These are phyloP conservation scores for Toxotes chatareus DNA, from an alignment of 2,113 vertebrate species.

Conservation along the genomic window DNA sequence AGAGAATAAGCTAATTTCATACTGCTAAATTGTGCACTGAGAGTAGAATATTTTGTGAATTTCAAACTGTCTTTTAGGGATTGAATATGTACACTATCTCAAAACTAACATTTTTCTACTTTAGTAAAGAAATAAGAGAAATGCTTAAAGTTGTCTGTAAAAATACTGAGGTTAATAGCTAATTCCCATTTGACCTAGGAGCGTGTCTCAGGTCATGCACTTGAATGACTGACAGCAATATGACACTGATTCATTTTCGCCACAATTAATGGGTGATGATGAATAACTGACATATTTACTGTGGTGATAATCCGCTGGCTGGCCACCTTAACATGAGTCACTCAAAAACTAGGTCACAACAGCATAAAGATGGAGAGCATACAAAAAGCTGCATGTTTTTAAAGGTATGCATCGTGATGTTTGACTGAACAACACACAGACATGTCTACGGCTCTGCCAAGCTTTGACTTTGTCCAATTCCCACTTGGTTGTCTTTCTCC, in stretches of 20 bases:
- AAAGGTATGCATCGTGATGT: neutral
- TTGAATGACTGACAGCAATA: slow-evolving; percentile 17
- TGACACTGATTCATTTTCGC: slow-evolving; percentile 28
- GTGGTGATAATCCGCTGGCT: slow-evolving; percentile 21
- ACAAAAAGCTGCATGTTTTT: neutral
- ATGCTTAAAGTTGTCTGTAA: neutral
- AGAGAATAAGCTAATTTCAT: neutral
- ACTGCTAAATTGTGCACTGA: neutral
- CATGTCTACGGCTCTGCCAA: too few relatives aligned
- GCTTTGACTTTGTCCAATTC: neutral
- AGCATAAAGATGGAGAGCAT: neutral
- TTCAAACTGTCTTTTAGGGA: neutral
- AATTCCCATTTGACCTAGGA: neutral
- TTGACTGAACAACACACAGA: neutral
- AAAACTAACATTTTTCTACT: too few relatives aligned
- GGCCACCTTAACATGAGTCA: slow-evolving; percentile 21
- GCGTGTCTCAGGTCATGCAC: slow-evolving; percentile 1
- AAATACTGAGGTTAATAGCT: neutral
- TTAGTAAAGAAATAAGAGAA: neutral
- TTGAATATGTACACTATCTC: neutral
- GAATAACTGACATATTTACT: slow-evolving; percentile 35
- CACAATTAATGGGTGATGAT: slow-evolving; percentile 20
- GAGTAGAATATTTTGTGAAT: too few relatives aligned
- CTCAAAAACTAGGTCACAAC: slow-evolving; percentile 26
- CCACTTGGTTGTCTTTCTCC: neutral